Base-by-base conservation (phyloP, 2,113 vertebrate species). In the Forbesichthys papilliferus region DNA sequence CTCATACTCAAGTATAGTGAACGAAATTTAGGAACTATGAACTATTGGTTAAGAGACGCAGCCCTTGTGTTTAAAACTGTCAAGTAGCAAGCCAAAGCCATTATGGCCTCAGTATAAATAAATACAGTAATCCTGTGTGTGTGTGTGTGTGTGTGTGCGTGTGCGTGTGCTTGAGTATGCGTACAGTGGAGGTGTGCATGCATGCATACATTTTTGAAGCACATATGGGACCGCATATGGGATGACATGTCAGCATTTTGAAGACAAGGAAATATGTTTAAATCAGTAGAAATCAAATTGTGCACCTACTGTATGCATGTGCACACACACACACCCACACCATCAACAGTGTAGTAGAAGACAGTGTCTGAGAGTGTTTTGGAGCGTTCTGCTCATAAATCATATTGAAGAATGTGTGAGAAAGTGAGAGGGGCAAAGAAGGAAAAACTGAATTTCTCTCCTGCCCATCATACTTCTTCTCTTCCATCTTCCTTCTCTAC, bases 341-440 rank as follows among this genome's bases (percentile, higher is more conserved):
- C 71, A 71, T 82, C 79, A 83, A 72, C 74, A 75, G 76, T 34
- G 71, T 64, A 70, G 75, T 58, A 55, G 73, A 74, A 75, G 80
- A 82, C 67, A 20, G 64, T 59, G 82, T 83, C 60, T 61, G 72
- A 66, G 81, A 81, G 63, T 68, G 74, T 69, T 82, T 76, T 62
- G 54, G 79, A 69, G 79, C 66, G 78, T 71, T 65, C 48, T 13
- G 69, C 75, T 82, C 80, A 87, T 89, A 88, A 88, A 89, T 89
- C 86, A 84, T 69, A 67, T 53, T 52, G 69, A 81, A 68, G 16
- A 56, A 58, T 52, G 56, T 16, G 36, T 20, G 14, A 55, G 56
- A 61, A 48, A 36, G 36, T n/a, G 59, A 56, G 54, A 1, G 54
- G 16, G 54, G 13, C 11, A 52, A 14, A 52, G 49, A 10, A 14